Percentiles rank a stretch among this genome's conserved stretches.
Conservation (phyloP, 2,888 invertebrate genomes). For the Trachelus stipa region DNA sequence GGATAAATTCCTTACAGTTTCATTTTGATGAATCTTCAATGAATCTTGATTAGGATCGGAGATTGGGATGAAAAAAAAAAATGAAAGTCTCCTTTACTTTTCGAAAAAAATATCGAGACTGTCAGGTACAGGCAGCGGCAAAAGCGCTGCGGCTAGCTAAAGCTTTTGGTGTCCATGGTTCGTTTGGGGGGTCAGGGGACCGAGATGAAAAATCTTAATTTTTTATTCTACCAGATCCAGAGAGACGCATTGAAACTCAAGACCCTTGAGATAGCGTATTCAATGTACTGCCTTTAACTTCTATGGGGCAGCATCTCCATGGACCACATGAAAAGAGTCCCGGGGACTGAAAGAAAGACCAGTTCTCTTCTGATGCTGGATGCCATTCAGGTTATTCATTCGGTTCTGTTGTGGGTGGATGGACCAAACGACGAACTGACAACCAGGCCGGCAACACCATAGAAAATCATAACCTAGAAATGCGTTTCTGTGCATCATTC, state of each 20-base stretch:
- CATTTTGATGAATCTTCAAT: too few species aligned
- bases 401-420: conserved; percentile 27
- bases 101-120: not conserved
- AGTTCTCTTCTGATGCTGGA: conserved; percentile 31
- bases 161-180: too few species aligned
- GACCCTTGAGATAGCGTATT: conserved; percentile 50
- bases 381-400: conserved; percentile 45
- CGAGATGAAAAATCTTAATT: conserved; percentile 17
- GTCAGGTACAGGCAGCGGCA: not conserved
- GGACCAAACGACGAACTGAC: conserved; percentile 13
- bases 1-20: not conserved
- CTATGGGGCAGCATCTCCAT: conserved; percentile 21
- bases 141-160: too few species aligned
- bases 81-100: not conserved
- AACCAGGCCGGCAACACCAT: conserved; percentile 24
- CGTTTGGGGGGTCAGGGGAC: too few species aligned
- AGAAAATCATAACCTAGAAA: conserved; percentile 27
- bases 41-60: not conserved
- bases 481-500: too few species aligned
- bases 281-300: conserved; percentile 27
- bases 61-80: not conserved
- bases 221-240: conserved; percentile 21
- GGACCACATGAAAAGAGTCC: conserved; percentile 15
- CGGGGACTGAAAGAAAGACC: conserved; percentile 31
- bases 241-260: conserved; percentile 53